Percentiles rank a stretch among this genome's conserved stretches.
phyloP scores from a whole-genome alignment of 2,888 invertebrate species.

The Junonia oenone region DNA sequence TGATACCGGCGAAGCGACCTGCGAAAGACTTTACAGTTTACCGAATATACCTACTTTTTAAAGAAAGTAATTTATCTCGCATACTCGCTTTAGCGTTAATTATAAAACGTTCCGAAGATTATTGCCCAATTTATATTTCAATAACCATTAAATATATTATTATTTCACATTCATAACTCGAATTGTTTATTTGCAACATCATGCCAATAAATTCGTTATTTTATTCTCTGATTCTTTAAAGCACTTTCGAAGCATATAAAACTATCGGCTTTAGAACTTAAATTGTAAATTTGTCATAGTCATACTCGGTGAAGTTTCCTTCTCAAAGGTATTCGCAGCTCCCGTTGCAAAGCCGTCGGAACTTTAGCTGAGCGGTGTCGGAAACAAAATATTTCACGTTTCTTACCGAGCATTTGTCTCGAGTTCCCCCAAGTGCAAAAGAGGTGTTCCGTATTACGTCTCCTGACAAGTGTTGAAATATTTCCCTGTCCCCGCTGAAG shows the following conservation, averaged over 20 bases:
- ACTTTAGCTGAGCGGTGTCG: conserved; percentile 20
- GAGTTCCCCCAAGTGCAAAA: conserved; percentile 42
- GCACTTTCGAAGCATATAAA: not conserved
- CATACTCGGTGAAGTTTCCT: conserved; percentile 41
- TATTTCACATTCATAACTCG: not conserved
- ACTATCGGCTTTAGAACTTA: conserved; percentile 25
- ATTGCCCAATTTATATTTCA: conserved; percentile 9
- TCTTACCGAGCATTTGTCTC: conserved; percentile 50
- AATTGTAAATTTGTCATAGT: conserved; percentile 34
- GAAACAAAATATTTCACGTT: conserved; percentile 44
- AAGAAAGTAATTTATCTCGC: conserved; percentile 17
- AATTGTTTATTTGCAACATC: not conserved
- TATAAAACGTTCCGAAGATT: conserved; percentile 7
- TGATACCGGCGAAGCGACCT: conserved; percentile 37
- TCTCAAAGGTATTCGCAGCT: conserved; percentile 39
- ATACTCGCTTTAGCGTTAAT: conserved; percentile 9
- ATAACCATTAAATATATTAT: conserved; percentile 2
- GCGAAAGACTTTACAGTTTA: conserved; percentile 28
- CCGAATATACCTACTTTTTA: conserved; percentile 7
- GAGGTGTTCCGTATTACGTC: conserved; percentile 37
- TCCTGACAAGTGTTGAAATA: conserved; percentile 34
- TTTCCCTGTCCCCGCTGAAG: conserved; percentile 28
- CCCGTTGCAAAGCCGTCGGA: conserved; percentile 30
- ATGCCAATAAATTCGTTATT: not conserved
- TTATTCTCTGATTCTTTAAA: not conserved